Evolutionary conservation across 1,140 invertebrate genomes (phyloP).

Genomic region (Protaetia brevitarsis): DNA sequence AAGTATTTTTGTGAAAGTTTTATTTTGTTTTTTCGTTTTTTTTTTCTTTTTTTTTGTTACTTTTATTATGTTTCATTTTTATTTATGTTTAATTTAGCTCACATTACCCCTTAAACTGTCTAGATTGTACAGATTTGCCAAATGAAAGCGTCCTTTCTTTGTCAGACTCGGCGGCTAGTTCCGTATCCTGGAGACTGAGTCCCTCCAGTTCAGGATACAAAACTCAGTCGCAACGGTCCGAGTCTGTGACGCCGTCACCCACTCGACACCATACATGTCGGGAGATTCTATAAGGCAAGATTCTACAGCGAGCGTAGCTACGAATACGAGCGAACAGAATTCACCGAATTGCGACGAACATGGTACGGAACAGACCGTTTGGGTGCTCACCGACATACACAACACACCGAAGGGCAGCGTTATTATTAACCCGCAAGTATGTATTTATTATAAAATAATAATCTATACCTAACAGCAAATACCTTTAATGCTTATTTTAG

Average conservation of each 20-base stretch:
- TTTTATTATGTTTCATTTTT: background rate
- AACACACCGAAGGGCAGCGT: conserved; percentile 79
- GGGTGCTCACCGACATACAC: conserved; percentile 80
- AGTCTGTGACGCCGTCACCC: conserved; percentile 70
- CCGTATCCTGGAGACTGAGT: conserved; percentile 69
- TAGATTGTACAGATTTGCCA: conserved; percentile 11
- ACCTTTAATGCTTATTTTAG: conserved; percentile 36
- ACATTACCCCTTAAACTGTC: conserved; percentile 2
- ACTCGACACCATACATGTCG: conserved; percentile 50
- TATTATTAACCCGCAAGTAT: conserved; percentile 79
- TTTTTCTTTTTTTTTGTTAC: no score
- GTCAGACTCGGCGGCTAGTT: conserved; percentile 66
- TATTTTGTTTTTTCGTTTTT: no score
- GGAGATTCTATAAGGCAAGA: conserved; percentile 36
- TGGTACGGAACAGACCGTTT: conserved; percentile 57
- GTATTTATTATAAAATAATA: conserved; percentile 26
- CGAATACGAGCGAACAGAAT: conserved; percentile 31
- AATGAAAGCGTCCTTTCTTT: conserved; percentile 19
- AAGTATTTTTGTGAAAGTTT: no score
- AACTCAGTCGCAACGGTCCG: conserved; percentile 68
- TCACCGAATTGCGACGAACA: conserved; percentile 24
- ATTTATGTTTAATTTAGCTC: background rate
- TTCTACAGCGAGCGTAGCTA: conserved; percentile 29
- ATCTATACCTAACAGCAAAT: background rate
- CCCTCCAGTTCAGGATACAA: conserved; percentile 82